Evolutionary conservation across 2,888 invertebrate genomes (phyloP).

Genomic region (Ophion ventricosus): DNA sequence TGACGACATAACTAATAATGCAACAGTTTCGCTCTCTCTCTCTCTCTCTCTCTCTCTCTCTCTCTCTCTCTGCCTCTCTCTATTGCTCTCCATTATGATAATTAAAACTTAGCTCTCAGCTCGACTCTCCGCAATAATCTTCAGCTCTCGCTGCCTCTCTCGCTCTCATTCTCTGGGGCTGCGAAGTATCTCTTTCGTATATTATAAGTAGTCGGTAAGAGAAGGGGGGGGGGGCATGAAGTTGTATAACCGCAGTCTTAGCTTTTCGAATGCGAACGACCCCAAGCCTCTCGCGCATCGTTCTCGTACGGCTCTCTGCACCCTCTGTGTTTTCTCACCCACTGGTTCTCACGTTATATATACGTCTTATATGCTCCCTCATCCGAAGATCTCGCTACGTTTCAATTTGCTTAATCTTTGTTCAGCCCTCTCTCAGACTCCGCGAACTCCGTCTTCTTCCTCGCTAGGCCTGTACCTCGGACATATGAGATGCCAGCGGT

Average conservation of each 20-base stretch:
- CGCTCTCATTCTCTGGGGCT: constrained; percentile 24
- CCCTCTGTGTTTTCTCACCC: constrained; percentile 39
- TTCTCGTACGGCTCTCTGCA: constrained; percentile 8
- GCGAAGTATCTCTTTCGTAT: constrained; percentile 25
- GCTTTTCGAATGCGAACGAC: constrained; percentile 49
- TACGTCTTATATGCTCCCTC: constrained; percentile 21
- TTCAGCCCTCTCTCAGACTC: constrained; percentile 35
- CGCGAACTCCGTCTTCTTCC: constrained; percentile 3
- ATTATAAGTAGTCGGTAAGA: constrained; percentile 41
- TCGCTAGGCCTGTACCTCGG: neutral
- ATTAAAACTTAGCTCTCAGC: constrained; percentile 80
- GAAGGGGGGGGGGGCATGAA: constrained; percentile 25
- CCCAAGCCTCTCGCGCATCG: constrained; percentile 13
- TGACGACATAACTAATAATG: constrained; percentile 80
- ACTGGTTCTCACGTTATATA: constrained; percentile 28
- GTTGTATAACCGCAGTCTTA: constrained; percentile 38
- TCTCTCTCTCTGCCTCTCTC: neutral
- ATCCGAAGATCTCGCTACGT: constrained; percentile 43
- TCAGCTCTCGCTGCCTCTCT: constrained; percentile 63
- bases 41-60: constrained; percentile 2
- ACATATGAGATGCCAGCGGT: constrained; percentile 18
- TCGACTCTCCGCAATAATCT: constrained; percentile 66
- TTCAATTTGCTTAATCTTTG: constrained; percentile 59
- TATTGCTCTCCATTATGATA: constrained; percentile 80
- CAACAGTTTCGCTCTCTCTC: constrained; percentile 44